Conservation (phyloP, 2,888 invertebrate species). For the Diploptera punctata region DNA sequence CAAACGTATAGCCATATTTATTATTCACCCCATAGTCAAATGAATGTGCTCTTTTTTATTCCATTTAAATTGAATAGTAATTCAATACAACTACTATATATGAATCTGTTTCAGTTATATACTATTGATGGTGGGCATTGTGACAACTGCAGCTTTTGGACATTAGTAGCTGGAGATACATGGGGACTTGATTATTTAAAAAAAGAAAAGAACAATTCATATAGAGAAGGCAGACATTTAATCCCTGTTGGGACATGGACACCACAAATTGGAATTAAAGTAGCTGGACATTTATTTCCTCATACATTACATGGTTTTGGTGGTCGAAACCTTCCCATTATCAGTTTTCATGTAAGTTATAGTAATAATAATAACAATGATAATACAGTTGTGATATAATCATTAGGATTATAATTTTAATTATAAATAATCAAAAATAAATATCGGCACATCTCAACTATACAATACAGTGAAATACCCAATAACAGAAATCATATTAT, state of each 20-base stretch:
- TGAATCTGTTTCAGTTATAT: neutral
- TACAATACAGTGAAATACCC: neutral
- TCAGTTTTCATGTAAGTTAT: slow-evolving; percentile 76
- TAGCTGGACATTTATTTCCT: slow-evolving; percentile 77
- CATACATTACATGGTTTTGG: slow-evolving; percentile 81
- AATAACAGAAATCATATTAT: neutral
- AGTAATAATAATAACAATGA: no score
- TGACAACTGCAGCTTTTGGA: slow-evolving; percentile 64
- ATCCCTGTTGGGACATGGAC: slow-evolving; percentile 76
- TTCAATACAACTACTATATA: no score
- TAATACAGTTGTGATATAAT: no score
- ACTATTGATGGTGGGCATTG: neutral
- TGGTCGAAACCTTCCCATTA: slow-evolving; percentile 72
- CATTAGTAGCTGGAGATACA: slow-evolving; percentile 62
- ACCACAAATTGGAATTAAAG: slow-evolving; percentile 69
- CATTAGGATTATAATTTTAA: neutral
- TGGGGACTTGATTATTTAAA: slow-evolving; percentile 57
- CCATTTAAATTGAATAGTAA: no score
- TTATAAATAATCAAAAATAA: neutral
- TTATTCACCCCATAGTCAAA: no score
- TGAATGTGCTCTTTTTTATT: no score
- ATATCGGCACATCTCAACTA: neutral
- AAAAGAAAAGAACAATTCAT: neutral
- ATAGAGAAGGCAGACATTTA: slow-evolving; percentile 48
- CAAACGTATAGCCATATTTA: no score